Base-by-base conservation (phyloP, 2,888 invertebrate species). In the Chesias legatella region DNA sequence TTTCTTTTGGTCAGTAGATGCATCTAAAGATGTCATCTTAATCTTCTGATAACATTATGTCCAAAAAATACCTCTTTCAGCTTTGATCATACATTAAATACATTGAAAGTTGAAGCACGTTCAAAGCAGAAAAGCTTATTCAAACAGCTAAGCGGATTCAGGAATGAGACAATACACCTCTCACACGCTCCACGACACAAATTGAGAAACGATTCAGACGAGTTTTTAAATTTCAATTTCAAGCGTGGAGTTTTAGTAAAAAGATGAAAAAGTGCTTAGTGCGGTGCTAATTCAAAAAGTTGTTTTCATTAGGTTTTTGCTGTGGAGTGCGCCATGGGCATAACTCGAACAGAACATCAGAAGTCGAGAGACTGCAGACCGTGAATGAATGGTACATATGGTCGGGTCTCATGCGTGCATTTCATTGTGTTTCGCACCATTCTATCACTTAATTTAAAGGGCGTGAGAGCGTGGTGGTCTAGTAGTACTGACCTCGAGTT, bases 271-370 rank as follows among this genome's bases (percentile, higher is more conserved):
- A 67, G 69, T 64, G 73, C 72, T 73, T 73, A 75, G 74, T 68
- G 73, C 72, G 75, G 78, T 77, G 79, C 78, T 82, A 80, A 83
- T 85, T 85, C 77, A 84, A 79, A 86, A 85, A 85, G 84, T 85
- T 80, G 77, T 73, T 84, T 84, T 78, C 81, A 83, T 84, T 83
- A 77, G 72, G 68, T 65, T 78, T 70, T 78, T 73, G 69, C 73
- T 73, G 66, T 67, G 67, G 67, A 69, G 63, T 72, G 68, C 60
- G 60, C 63, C 26, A 43, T 48, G 66, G 67, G 65, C 64, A 65
- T 71, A 73, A 73, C 73, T 75, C 67, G 68, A 67, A 79, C 77
- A 76, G 77, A 79, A 73, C 77, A 71, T 63, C 50, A 56, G 70
- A 69, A 78, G 63, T 64, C 53, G 59, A n/a, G n/a, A n/a, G n/a